These are phyloP conservation scores for Pituophis catenifer DNA, from an alignment of 2,113 vertebrate species.

Conservation along the genomic window DNA sequence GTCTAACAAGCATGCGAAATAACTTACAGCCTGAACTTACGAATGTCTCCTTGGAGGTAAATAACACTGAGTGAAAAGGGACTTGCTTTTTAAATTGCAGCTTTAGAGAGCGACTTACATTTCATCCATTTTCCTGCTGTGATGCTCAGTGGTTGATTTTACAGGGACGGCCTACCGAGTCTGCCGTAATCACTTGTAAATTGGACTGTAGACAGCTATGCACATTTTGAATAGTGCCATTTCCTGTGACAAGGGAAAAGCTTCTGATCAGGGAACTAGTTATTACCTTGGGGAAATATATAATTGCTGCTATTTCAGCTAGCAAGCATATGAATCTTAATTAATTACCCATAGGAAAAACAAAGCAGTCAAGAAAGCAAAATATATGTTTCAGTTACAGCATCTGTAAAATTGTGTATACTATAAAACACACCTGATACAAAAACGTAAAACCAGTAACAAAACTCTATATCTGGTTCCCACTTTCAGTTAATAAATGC, in stretches of 20 bases:
- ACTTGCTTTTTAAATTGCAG: not conserved
- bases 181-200: slow-evolving; percentile 1
- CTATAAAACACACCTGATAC: not conserved
- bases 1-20: not conserved
- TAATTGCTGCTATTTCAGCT: not conserved
- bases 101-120: not conserved
- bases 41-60: not conserved
- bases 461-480: not conserved
- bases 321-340: not conserved
- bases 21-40: not conserved
- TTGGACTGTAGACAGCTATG: not conserved
- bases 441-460: not conserved
- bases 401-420: not conserved
- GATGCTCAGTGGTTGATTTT: not conserved
- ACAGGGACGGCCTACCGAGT: not conserved
- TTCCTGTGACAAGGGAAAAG: not conserved
- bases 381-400: not conserved
- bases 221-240: not conserved
- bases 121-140: not conserved
- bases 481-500: not conserved
- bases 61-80: not conserved
- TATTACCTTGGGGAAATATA: not conserved
- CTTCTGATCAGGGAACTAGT: not conserved
- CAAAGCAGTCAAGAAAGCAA: not conserved
- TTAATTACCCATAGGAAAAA: not conserved